These are phyloP conservation scores for Rhodeus uyekii DNA, from an alignment of 2,797 vertebrate species.

Conservation along the genomic window DNA sequence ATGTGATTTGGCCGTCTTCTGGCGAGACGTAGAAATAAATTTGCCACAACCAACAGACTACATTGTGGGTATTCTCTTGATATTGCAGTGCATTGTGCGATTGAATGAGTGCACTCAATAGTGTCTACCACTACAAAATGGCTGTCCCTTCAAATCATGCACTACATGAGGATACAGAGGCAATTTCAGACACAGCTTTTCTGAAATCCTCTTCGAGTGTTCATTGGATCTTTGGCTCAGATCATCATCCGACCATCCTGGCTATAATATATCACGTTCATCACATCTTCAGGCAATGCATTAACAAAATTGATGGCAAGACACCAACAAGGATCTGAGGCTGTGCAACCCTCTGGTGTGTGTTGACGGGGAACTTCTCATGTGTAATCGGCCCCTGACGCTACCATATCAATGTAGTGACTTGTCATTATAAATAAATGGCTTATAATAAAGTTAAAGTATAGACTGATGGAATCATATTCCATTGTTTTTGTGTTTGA, in stretches of 20 bases:
- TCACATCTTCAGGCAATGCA: background rate
- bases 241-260: background rate
- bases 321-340: background rate
- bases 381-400: background rate
- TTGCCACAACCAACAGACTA: background rate
- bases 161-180: background rate
- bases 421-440: background rate
- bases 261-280: background rate
- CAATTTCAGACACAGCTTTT: background rate
- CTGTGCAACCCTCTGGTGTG: background rate
- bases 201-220: background rate
- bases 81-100: background rate
- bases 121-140: background rate
- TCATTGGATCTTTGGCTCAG: background rate
- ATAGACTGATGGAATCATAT: background rate
- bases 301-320: background rate
- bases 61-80: background rate
- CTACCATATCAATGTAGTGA: background rate
- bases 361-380: background rate
- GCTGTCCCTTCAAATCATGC: background rate
- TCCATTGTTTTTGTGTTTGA: too few relatives aligned
- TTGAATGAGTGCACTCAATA: background rate
- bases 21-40: background rate
- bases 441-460: background rate
- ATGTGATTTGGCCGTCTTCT: background rate